Percentiles rank a stretch among this genome's conserved stretches.
Conservation (phyloP, 2,113 vertebrate genomes). For the Entosphenus tridentatus region DNA sequence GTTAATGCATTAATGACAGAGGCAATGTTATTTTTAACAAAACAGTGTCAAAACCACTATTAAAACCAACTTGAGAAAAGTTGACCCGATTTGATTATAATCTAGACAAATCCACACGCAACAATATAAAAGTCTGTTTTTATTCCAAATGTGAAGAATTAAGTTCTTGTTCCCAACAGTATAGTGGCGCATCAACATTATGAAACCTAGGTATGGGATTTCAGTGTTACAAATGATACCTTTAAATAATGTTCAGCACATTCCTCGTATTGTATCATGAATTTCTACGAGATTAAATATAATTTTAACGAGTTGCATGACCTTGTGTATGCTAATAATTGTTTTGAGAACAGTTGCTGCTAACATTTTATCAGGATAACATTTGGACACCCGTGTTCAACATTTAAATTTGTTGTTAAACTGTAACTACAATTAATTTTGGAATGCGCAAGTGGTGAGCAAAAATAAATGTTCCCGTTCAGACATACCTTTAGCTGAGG, state of each 20-base stretch:
- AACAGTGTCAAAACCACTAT: not conserved
- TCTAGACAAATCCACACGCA: not conserved
- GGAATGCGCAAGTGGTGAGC: not conserved
- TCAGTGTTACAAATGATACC: no score
- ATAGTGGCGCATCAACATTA: no score
- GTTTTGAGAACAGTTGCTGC: not conserved
- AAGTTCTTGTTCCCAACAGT: no score
- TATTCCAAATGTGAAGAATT: not conserved
- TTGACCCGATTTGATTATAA: not conserved
- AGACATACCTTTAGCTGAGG: constrained; percentile 73
- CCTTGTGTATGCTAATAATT: not conserved
- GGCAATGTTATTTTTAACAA: constrained; percentile 9
- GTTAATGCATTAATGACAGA: constrained; percentile 9
- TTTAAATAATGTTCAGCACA: no score
- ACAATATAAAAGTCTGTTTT: not conserved
- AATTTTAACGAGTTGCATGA: not conserved
- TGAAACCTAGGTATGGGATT: no score
- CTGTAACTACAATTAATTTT: not conserved
- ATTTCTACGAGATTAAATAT: no score
- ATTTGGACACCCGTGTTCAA: not conserved
- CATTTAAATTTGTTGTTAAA: not conserved
- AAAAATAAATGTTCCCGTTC: no score
- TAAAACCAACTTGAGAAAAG: not conserved
- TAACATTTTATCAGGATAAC: not conserved
- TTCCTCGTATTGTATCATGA: no score